These are phyloP conservation scores for Naso thynnoides DNA, from an alignment of 2,797 vertebrate genomes.

Conservation along the genomic window DNA sequence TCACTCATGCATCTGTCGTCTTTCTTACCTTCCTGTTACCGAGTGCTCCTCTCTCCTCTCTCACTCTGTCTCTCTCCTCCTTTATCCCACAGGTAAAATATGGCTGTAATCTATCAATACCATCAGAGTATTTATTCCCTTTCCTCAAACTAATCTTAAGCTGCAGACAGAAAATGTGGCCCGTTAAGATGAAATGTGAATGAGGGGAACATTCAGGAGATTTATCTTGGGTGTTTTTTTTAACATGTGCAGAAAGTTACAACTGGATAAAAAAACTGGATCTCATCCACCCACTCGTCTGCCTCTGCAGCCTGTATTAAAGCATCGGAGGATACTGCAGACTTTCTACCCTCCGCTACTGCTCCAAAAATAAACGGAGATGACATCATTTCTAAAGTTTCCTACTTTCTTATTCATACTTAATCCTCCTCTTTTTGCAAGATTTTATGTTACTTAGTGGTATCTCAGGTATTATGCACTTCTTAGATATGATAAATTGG, in stretches of 20 bases:
- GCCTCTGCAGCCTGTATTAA: conserved; percentile 32
- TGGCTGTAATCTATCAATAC: conserved; percentile 23
- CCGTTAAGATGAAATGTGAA: conserved; percentile 37
- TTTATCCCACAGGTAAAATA: conserved; percentile 21
- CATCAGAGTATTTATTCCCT: conserved; percentile 15
- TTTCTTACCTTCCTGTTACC: not conserved
- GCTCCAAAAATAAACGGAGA: conserved; percentile 30
- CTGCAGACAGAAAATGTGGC: conserved; percentile 25
- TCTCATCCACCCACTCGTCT: conserved; percentile 42
- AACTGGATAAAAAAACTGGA: conserved; percentile 26
- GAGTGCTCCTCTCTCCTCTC: not conserved
- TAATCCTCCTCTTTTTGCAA: not conserved
- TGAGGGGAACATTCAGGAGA: conserved; percentile 31
- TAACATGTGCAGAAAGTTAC: not conserved
- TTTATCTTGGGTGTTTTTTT: conserved; percentile 14
- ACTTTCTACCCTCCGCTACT: not conserved
- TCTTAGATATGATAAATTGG: not conserved
- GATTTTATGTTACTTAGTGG: not conserved
- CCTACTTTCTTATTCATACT: conserved; percentile 7
- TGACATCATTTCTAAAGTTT: not conserved
- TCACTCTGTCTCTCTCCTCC: not conserved
- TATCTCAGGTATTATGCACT: not conserved
- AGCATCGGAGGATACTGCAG: conserved; percentile 22
- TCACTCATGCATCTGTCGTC: conserved; percentile 30
- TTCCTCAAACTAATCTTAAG: conserved; percentile 42